Base-by-base conservation (phyloP, 2,113 vertebrate genomes). In the Acrocephalus kingi region DNA sequence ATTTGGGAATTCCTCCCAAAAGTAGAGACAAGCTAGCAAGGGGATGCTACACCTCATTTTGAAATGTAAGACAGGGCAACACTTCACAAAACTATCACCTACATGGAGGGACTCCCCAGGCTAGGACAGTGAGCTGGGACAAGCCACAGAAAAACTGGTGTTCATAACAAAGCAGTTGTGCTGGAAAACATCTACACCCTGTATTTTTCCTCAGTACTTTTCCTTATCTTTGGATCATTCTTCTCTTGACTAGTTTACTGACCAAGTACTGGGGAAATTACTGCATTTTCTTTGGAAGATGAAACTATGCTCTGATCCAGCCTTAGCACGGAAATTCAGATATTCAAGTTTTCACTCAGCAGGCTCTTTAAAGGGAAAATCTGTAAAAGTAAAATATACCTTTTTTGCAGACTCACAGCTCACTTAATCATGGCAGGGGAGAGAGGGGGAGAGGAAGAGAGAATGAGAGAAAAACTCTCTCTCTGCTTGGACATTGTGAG, bases 41-140 rank as follows among this genome's bases (percentile, higher is more conserved):
- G 16, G 17, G 45, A 55, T 54, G 33, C 21, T 43, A 35, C 4
- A 15, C 27, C 6, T 63, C 21, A 77, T n/a, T 54, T 69, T 13
- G 18, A 80, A 59, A 85, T 9, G n/a, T 16, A 27, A 75, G 41
- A 68, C 1, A 1, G 9, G 4, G 13, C 0, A 0, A 51, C 15
- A 54, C 17, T 56, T 49, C 33, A 58, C 66, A 54, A 81, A 89
- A 25, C 41, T 27, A 81, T 41, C 13, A 21, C 51, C 23, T 75
- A 55, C 20, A 87, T 24, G 45, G 9, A 43, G 3, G 6, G 30
- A 31, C 13, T 81, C 46, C 37, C 51, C 43, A 63, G 33, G 16
- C 17, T 20, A 68, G 31, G 27, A 39, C 2, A 76, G 16, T 48
- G 69, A 56, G 19, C 1, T 25, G n/a, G 11, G 37, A 54, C 4